Base-by-base conservation (phyloP, 2,797 vertebrate genomes). In the Borostomias antarcticus region DNA sequence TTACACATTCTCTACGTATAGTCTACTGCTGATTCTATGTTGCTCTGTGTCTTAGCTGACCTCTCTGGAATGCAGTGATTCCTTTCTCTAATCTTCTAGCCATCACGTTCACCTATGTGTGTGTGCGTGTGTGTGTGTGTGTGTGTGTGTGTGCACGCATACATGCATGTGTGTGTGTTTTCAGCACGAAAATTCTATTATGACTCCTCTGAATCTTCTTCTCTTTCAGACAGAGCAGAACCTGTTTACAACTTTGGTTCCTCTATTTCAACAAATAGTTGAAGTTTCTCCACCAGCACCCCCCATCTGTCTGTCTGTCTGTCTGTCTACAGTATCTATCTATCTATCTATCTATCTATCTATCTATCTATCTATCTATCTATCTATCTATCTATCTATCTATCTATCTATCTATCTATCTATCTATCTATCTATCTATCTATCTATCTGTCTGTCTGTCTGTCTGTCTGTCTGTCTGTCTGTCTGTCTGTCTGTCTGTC, bases 361-460 rank as follows among this genome's bases (percentile, higher is more conserved):
- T 15, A n/a, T 9, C 21, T 25, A 17, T 21, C 47, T 48, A 17
- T 47, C 21, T 48, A 0, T 35, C 9, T 28, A 1, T 52, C 2
- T 51, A 21, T 60, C 45, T 19, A 0, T 25, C 43, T 29, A 11
- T 15, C 43, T 62, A 19, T 23, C 43, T 28, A 19, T 62, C 1
- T 56, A 1, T 30, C 53, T 32, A 11, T 56, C 53, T 30, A 0
- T 32, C 53, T 56, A 3, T 30, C 53, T 32, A 11, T 56, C 26
- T 0, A 11, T 25, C 53, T 2, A 11, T 26, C 7, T 25, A 0
- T 58, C 26, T 35, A 10, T 43, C 8, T 25, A 21, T 40, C 21
- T 40, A 35, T 64, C 15, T 60, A 45, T 65, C 47, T 45, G n/a
- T 64, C 30, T 26, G 11, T 25, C 52, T 25, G 47, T 53, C n/a